These are phyloP conservation scores for Gnathonemus longibarbis DNA, from an alignment of 2,113 vertebrate species.

Conservation along the genomic window DNA sequence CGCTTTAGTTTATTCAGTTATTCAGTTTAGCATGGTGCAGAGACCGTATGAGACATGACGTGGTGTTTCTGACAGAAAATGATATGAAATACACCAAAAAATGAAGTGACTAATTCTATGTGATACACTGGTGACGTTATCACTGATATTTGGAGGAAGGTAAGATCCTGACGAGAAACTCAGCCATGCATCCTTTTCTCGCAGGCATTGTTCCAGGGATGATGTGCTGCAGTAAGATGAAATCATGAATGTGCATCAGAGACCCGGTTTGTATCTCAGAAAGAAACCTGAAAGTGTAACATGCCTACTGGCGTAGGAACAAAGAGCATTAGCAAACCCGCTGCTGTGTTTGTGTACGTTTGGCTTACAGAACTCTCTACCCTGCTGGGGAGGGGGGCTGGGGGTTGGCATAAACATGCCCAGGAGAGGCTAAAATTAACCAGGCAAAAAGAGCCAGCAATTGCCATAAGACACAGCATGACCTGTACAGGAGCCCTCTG, in stretches of 20 bases:
- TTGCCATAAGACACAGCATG: background rate
- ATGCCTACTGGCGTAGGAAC: background rate
- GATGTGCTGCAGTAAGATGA: background rate
- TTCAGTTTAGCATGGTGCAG: background rate
- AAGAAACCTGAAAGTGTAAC: background rate
- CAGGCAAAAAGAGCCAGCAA: background rate
- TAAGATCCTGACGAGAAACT: background rate
- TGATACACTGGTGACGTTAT: background rate
- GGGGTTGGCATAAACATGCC: background rate
- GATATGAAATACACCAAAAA: background rate
- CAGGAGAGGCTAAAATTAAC: background rate
- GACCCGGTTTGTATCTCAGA: background rate
- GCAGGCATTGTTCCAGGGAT: background rate
- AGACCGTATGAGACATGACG: background rate
- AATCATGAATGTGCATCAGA: background rate
- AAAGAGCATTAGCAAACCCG: background rate
- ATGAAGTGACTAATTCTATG: background rate
- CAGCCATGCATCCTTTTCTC: background rate
- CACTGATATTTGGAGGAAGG: background rate
- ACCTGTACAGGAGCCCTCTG: background rate
- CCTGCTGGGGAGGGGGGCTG: background rate
- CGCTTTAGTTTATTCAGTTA: background rate
- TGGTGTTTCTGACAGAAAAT: background rate
- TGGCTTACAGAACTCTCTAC: background rate
- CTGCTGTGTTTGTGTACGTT: background rate